Evolutionary conservation across 2,888 invertebrate genomes (phyloP), one percentile per base, ranked within the genome.

Genomic region (Caradrina kadenii): DNA sequence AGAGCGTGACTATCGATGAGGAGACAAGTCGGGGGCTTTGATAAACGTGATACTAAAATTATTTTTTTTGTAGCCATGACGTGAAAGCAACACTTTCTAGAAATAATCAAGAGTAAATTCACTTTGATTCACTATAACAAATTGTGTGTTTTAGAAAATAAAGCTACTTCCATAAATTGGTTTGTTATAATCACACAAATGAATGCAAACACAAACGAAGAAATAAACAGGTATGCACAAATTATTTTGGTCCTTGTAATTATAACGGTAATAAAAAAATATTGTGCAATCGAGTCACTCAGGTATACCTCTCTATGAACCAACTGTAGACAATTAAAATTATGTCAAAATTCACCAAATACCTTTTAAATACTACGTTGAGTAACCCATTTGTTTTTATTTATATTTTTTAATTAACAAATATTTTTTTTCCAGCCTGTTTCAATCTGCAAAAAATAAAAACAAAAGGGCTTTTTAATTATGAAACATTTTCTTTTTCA

Each of bases 1-100:
- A 61, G 15, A 70, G 76, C 89, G 88, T 88, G 85, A 86, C 87
- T 85, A 73, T 79, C 66, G 82, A 76, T 55, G 72, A 79, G 79
- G 83, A 85, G 76, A 72, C 79, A 68, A 83, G 81, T 84, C 13
- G 85, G 80, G 48, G 76, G 82, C 84, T 88, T 89, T 84, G 84
- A 91, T 92, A 88, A 91, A 88, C 89, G 90, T 90, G 88, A 90
- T 89, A 86, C 82, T 78, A 81, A 82, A 87, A 89, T 90, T 64
- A 67, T 85, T 88, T 87, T n/a, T 89, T 87, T 90, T 88, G 86
- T 84, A 81, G 83, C 86, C 84, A 86, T 88, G 85, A 81, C 87
- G 91, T 89, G 93, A 94, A 93, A 93, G 93, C 87, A 84, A 85
- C 87, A 89, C 93, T 94, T 93, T 94, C 93, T 92, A 90, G 86